A percentile compares a stretch with the other conserved stretches of the same genome.
Evolutionary conservation across 2,113 vertebrate genomes (phyloP).

Genomic region (Phocoena sinus): DNA sequence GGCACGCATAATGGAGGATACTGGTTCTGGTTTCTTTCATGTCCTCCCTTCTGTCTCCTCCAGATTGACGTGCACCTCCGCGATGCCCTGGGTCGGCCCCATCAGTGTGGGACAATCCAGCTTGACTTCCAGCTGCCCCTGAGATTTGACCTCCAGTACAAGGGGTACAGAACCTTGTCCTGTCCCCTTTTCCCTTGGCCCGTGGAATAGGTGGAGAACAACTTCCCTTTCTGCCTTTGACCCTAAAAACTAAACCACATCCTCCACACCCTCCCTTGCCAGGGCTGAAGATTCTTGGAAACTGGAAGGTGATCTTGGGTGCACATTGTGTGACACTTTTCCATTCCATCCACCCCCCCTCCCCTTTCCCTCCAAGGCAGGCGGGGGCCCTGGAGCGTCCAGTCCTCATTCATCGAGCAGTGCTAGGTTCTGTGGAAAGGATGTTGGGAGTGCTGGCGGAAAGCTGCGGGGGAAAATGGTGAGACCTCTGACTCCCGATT

Average conservation of each 20-base stretch:
- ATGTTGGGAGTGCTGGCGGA: slow-evolving; percentile 92
- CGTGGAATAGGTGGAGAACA: background rate
- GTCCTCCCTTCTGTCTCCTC: background rate
- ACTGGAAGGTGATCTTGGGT: background rate
- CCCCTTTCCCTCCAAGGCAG: slow-evolving; percentile 31
- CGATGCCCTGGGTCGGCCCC: slow-evolving; percentile 89
- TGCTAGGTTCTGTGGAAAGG: slow-evolving; percentile 92
- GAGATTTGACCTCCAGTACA: slow-evolving; percentile 87
- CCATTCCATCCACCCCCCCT: background rate
- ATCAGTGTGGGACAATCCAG: slow-evolving; percentile 94
- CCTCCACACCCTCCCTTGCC: background rate
- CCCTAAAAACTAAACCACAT: background rate
- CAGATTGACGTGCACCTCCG: slow-evolving; percentile 91
- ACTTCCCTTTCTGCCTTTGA: background rate
- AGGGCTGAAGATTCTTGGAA: background rate
- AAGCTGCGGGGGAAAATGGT: slow-evolving; percentile 92
- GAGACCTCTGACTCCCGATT: background rate
- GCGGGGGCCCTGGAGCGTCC: slow-evolving; percentile 74
- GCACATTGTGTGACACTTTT: background rate
- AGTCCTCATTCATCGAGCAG: slow-evolving; percentile 92
- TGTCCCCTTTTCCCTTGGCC: background rate
- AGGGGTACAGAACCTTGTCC: slow-evolving; percentile 78
- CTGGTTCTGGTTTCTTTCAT: background rate
- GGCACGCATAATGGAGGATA: accelerated
- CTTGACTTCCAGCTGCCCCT: slow-evolving; percentile 94